Evolutionary conservation across 2,113 vertebrate genomes (phyloP), one percentile per base, ranked within the genome.

Genomic region (Ammodytes dubius): DNA sequence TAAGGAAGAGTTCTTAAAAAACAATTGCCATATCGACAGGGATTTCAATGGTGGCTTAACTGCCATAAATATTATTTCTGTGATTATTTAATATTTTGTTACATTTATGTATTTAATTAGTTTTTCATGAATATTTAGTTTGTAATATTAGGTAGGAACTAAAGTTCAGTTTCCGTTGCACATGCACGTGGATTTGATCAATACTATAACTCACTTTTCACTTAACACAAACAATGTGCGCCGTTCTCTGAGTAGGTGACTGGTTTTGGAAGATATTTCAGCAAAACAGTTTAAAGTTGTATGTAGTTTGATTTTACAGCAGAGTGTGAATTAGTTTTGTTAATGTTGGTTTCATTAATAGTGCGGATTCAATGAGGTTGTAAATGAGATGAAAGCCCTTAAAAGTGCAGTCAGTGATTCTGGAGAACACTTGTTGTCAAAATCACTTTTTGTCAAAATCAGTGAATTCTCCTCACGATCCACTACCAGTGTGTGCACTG

Each of bases 121-220:
- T 27, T 27, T 27, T 27, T 27, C 27, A 27, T 27, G 27, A 27
- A 27, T 27, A 27, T 27, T 27, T 1, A 27, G 27, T 27, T 27
- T 27, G 27, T 27, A 27, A 27, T 27, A 27, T 27, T 27, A 27
- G 27, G 27, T 27, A 27, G 27, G 27, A 27, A 27, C 27, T 27
- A 27, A 27, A 27, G 27, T 27, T 27, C 27, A 27, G 27, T 27
- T 27, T 27, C 27, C 27, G 27, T 27, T 27, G 27, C 27, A 27
- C 27, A 27, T 27, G 27, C 27, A 27, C 27, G 2, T 56, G n/a
- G 43, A 14, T 75, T 19, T 65, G 37, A 84, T 52, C 59, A 53
- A 54, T 46, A 65, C 27, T 79, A 78, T 11, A 68, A 66, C 45
- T 61, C 45, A 50, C 37, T 68, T 57, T 73, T 63, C 5, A 49